Evolutionary conservation across 2,113 vertebrate species (phyloP).

Genomic region (Mirounga angustirostris): DNA sequence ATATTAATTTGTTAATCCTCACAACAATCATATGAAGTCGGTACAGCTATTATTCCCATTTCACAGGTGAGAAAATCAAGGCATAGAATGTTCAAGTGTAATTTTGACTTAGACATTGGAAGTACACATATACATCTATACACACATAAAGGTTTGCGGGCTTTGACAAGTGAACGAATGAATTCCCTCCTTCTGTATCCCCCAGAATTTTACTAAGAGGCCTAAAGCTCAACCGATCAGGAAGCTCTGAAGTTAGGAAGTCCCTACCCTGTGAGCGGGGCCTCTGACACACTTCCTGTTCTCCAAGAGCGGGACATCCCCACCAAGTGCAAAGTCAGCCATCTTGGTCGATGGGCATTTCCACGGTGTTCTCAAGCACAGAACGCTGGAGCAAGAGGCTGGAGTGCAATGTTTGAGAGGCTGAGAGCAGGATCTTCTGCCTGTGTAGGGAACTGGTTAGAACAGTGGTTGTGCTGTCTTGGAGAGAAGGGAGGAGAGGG

Average conservation of each 20-base stretch:
- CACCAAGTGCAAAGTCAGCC: background rate
- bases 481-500: background rate
- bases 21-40: background rate
- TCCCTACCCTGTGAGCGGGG: background rate
- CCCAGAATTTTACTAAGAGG: background rate
- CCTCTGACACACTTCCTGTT: conserved; percentile 22
- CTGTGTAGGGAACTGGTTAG: background rate
- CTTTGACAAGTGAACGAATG: background rate
- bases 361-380: background rate
- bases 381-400: background rate
- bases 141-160: background rate
- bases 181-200: background rate
- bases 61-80: conserved; percentile 26
- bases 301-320: background rate
- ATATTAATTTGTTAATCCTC: conserved; percentile 1
- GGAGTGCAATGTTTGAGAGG: background rate
- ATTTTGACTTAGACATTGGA: background rate
- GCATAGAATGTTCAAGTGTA: background rate
- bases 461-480: background rate
- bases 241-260: conserved; percentile 10
- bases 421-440: background rate
- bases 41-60: background rate
- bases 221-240: background rate
- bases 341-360: background rate
- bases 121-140: background rate